A percentile compares a stretch with the other conserved stretches of the same genome.
Conservation (phyloP, 1,140 invertebrate genomes). For the Aphidius ervi region DNA sequence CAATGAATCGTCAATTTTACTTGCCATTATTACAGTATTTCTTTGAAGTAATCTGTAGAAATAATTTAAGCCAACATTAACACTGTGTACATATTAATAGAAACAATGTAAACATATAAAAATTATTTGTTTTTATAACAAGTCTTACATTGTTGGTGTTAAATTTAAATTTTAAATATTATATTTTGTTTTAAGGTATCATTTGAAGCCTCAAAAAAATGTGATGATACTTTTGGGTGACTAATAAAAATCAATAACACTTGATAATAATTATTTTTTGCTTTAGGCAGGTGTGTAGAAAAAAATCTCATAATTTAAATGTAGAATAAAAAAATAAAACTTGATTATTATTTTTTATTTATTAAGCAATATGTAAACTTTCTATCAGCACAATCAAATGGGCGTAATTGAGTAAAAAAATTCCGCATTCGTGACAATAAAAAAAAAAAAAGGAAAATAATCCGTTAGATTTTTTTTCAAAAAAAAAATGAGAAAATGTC, state of each 20-base stretch:
- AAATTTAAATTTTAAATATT: background rate
- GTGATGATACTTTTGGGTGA: constrained; percentile 1
- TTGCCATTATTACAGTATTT: constrained; percentile 37
- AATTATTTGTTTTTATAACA: constrained; percentile 17
- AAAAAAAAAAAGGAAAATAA: background rate
- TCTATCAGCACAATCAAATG: too few relatives aligned
- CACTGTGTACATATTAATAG: constrained; percentile 7
- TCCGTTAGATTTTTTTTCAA: background rate
- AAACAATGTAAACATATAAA: constrained; percentile 12
- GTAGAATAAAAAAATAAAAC: too few relatives aligned
- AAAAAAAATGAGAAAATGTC: constrained; percentile 2
- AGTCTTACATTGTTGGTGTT: background rate
- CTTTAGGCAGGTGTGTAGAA: background rate
- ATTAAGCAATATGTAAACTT: too few relatives aligned
- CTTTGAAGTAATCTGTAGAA: constrained; percentile 20
- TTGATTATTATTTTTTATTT: too few relatives aligned
- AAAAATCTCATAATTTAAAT: too few relatives aligned
- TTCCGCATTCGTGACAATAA: background rate
- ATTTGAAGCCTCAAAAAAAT: background rate
- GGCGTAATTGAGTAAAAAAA: too few relatives aligned
- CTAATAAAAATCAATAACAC: background rate
- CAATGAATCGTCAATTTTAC: constrained; percentile 43
- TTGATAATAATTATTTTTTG: too few relatives aligned
- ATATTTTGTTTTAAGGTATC: constrained; percentile 11
- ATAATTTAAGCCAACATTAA: constrained; percentile 4